Base-by-base conservation (phyloP, 2,797 vertebrate genomes). In the Sebastes umbrosus region DNA sequence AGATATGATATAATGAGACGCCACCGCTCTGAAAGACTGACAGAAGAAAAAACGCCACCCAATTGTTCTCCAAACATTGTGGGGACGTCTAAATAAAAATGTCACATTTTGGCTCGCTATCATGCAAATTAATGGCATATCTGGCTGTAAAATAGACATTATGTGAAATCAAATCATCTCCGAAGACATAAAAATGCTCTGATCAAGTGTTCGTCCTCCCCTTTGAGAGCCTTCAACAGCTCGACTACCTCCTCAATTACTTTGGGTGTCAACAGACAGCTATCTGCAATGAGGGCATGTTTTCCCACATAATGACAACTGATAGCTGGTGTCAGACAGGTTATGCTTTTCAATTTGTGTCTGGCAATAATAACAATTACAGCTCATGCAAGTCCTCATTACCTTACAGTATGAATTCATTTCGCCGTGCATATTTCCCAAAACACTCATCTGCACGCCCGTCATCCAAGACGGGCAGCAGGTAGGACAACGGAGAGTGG, bases 361-460 rank as follows among this genome's bases (percentile, higher is more conserved):
- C 93, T 93, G 86, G 93, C 94, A 95, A 95, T 96, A 95, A 96
- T 95, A 95, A 95, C 95, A 95, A 96, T 96, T 95, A 96, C 94
- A 94, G 94, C 93, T 93, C 93, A 92, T 84, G 92, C 93, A 94
- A 93, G 94, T 94, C 93, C 94, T 96, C 95, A 95, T 95, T 96
- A 94, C 93, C 86, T 87, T 91, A 92, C 85, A 90, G 85, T 87
- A 83, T 62, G 84, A 89, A 92, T 91, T 91, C 86, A 90, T 92
- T 91, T 91, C 82, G 85, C 80, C 13, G 66, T 25, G 81, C 84
- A 90, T 79, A 91, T 92, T 92, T 91, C 86, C 91, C 85, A 87
- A 92, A 93, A 91, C 87, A 77, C 82, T 84, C 86, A 76, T 88
- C 71, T 85, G 54, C 62, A 71, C 29, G 36, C 32, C 79, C 46